Conservation (phyloP, 1,140 invertebrate species). For the Choristoneura fumiferana region DNA sequence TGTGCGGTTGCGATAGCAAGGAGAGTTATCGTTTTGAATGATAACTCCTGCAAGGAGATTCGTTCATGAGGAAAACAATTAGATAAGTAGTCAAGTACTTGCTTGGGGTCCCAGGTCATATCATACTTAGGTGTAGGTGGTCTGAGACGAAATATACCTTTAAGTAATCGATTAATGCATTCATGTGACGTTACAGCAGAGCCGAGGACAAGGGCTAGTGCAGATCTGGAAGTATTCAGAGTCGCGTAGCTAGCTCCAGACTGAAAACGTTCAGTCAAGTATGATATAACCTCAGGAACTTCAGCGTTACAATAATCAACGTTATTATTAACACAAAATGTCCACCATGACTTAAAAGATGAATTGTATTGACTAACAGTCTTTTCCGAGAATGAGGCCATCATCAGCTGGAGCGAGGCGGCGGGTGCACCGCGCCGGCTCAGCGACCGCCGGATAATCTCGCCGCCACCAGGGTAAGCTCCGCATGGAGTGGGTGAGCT, state of each 20-base stretch:
- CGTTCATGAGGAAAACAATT: not conserved
- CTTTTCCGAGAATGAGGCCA: constrained; percentile 3
- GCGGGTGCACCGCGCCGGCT: not conserved
- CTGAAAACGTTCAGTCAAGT: not conserved
- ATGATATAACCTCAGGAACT: not conserved
- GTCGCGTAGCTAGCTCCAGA: constrained; percentile 1
- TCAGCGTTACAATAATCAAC: constrained; percentile 4
- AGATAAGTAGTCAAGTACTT: constrained; percentile 3
- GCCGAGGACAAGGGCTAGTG: not conserved
- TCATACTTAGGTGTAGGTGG: constrained; percentile 14
- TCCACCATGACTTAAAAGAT: not conserved
- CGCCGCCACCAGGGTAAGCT: constrained; percentile 37
- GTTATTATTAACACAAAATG: not conserved
- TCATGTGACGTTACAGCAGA: constrained; percentile 7
- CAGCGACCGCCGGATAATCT: too few relatives aligned
- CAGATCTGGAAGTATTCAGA: not conserved
- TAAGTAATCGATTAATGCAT: constrained; percentile 3
- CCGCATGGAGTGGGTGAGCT: constrained; percentile 19
- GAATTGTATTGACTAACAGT: not conserved
- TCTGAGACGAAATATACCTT: constrained; percentile 5
- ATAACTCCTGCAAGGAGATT: not conserved
- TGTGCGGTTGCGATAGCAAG: constrained; percentile 17
- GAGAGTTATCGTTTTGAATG: constrained; percentile 15
- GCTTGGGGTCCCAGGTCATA: constrained; percentile 1
- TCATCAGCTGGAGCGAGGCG: not conserved